Evolutionary conservation across 1,140 invertebrate species (phyloP).

Genomic region (Caenorhabditis briggsae): DNA sequence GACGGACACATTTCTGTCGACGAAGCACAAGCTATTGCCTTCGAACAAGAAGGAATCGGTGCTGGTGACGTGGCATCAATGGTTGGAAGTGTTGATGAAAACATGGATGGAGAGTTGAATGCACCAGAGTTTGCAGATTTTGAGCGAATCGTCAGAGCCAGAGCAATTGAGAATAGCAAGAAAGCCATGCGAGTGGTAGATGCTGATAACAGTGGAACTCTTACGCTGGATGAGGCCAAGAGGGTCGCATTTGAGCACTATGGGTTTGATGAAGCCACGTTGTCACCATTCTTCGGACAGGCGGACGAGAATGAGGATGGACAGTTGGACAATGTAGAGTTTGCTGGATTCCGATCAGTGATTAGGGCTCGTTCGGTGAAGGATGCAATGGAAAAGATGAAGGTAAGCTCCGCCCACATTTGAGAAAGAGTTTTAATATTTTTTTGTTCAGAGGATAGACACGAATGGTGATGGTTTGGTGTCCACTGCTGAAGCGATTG

Average conservation of each 20-base stretch:
- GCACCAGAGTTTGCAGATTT: conserved; percentile 78
- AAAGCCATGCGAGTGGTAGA: conserved; percentile 68
- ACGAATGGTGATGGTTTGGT: conserved; percentile 73
- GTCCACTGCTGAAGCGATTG: conserved; percentile 70
- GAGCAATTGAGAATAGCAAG: conserved; percentile 76
- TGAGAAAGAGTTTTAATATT: not conserved
- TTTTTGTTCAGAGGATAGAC: conserved; percentile 65
- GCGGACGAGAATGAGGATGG: conserved; percentile 77
- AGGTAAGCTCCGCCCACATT: conserved; percentile 18
- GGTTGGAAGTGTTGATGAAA: conserved; percentile 76
- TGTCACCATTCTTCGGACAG: conserved; percentile 77
- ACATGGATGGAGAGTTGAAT: conserved; percentile 77
- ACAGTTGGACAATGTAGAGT: conserved; percentile 75
- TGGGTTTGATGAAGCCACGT: conserved; percentile 74
- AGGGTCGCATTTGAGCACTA: conserved; percentile 77
- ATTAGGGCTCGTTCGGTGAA: conserved; percentile 75
- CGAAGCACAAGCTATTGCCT: conserved; percentile 77
- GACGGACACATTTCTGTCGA: conserved; percentile 76
- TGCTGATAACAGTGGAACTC: conserved; percentile 73
- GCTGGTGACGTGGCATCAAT: conserved; percentile 76
- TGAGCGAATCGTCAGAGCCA: conserved; percentile 74
- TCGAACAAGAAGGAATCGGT: conserved; percentile 78
- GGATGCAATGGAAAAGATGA: conserved; percentile 70
- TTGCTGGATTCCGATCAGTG: conserved; percentile 77
- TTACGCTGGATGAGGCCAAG: conserved; percentile 77